Evolutionary conservation across 2,797 vertebrate species (phyloP).

Genomic region (Carduelis carduelis): DNA sequence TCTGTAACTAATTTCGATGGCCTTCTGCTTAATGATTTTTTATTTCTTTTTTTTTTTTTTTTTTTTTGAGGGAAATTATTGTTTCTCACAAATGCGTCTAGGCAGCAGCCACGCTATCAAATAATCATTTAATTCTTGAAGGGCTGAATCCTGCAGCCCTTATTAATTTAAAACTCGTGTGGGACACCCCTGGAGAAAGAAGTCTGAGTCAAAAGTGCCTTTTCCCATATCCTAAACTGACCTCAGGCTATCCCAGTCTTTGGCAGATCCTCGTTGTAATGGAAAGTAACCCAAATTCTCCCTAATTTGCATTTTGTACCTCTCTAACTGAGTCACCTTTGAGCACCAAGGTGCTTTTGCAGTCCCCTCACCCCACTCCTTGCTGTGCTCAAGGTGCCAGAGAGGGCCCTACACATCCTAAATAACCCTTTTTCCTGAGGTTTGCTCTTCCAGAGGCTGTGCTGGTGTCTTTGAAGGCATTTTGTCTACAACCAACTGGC

Average conservation of each 20-base stretch:
- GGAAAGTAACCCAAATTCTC: neutral
- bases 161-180: neutral
- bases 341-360: fast-evolving
- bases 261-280: fast-evolving
- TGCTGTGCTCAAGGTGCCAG: neutral
- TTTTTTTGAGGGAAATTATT: neutral
- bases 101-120: neutral
- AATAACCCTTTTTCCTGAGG: neutral
- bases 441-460: neutral
- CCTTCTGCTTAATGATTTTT: neutral
- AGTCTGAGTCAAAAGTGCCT: neutral
- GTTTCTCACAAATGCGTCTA: neutral
- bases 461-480: neutral
- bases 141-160: neutral
- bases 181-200: neutral
- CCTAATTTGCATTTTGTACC: neutral
- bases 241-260: neutral
- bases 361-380: neutral
- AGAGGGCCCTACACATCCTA: neutral
- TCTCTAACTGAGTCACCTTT: neutral
- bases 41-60: neutral
- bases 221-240: neutral
- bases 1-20: neutral
- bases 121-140: neutral
- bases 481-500: neutral